Evolutionary conservation across 2,113 vertebrate species (phyloP).

Genomic region (Synchiropus splendidus): DNA sequence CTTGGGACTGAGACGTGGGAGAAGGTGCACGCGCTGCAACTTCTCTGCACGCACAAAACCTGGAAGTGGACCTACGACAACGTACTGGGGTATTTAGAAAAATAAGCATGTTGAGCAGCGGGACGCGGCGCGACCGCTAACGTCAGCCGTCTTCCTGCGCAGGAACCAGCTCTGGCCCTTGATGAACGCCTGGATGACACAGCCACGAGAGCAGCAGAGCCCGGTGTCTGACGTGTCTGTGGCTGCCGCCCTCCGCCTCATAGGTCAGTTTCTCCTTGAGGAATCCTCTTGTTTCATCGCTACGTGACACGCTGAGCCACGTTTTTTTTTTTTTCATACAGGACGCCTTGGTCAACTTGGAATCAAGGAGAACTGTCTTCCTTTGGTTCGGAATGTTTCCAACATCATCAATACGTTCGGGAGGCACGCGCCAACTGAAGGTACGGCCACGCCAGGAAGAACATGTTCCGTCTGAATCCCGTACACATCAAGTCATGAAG

Average conservation of each 20-base stretch:
- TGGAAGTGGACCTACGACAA: constrained; percentile 88
- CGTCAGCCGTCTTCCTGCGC: constrained; percentile 6
- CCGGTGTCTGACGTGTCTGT: constrained; percentile 69
- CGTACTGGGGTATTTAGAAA: constrained; percentile 72
- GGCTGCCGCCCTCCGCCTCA: constrained; percentile 77
- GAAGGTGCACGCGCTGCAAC: constrained; percentile 75
- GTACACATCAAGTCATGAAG: neutral
- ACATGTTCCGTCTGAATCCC: neutral
- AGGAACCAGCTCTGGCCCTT: constrained; percentile 91
- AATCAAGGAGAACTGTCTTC: constrained; percentile 74
- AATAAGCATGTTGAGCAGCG: no score
- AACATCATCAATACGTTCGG: constrained; percentile 80
- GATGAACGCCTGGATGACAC: constrained; percentile 86
- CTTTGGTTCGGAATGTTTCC: constrained; percentile 78
- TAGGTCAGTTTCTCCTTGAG: constrained; percentile 68
- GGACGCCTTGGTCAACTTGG: constrained; percentile 84
- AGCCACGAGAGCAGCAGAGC: constrained; percentile 63
- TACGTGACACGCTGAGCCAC: neutral
- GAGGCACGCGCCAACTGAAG: constrained; percentile 80
- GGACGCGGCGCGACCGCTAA: no score
- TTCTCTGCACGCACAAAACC: constrained; percentile 79
- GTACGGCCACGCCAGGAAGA: constrained; percentile 51
- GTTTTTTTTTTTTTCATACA: constrained; percentile 37
- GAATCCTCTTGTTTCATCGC: neutral
- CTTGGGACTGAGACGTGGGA: constrained; percentile 78